Percentiles rank a stretch among this genome's conserved stretches.
phyloP scores from a whole-genome alignment of 2,797 vertebrate species.

The Poliocrania exsul region DNA sequence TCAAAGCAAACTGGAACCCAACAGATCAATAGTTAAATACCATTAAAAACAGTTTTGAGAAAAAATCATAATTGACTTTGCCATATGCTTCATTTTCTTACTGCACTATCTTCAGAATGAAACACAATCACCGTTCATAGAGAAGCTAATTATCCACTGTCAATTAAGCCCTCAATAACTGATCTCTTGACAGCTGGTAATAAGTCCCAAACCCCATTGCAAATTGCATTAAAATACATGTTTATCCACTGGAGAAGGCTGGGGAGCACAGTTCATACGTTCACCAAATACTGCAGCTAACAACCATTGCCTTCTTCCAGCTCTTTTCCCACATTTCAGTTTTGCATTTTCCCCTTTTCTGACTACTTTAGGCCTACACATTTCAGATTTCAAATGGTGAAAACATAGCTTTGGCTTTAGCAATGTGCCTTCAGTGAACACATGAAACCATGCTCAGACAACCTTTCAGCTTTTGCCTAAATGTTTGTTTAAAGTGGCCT shows the following conservation, averaged over 20 bases:
- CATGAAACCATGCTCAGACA: not conserved
- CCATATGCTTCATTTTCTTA: conserved; percentile 62
- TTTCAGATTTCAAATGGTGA: not conserved
- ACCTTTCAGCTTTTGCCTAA: not conserved
- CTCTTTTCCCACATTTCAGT: not conserved
- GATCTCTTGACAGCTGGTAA: conserved; percentile 68
- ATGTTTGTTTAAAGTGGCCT: not conserved
- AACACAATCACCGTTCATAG: conserved; percentile 62
- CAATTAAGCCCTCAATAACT: conserved; percentile 62
- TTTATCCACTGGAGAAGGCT: conserved; percentile 45
- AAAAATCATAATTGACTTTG: conserved; percentile 66
- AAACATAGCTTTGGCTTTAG: not conserved
- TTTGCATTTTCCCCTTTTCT: not conserved
- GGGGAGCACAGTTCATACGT: not conserved
- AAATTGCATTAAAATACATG: conserved; percentile 35
- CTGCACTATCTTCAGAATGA: conserved; percentile 35
- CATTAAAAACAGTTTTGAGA: conserved; percentile 58
- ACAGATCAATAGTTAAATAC: conserved; percentile 69
- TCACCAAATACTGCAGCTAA: not conserved
- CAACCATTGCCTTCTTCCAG: not conserved
- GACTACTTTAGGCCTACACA: not conserved
- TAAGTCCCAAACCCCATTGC: conserved; percentile 52
- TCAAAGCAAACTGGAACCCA: conserved; percentile 57
- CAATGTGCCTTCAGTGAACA: not conserved
- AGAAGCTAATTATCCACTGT: conserved; percentile 65